Base-by-base conservation (phyloP, 2,113 vertebrate genomes). In the Dryoscopus gambensis region DNA sequence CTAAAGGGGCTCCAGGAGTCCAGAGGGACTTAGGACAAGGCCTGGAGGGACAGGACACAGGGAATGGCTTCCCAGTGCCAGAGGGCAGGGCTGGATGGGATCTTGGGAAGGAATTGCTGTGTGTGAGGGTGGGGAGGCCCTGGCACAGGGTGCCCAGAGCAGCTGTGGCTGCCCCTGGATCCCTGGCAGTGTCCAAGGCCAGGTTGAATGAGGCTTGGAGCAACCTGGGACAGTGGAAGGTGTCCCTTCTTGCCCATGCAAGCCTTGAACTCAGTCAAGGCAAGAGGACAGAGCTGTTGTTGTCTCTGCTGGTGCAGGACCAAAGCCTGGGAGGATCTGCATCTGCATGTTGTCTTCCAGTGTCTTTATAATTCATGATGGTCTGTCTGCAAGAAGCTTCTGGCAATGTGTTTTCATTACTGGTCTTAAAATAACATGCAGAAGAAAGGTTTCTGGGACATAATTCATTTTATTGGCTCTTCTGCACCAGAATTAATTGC, bases 401-500 rank as follows among this genome's bases (percentile, higher is more conserved):
- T 5, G 13, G 84, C 87, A 67, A 55, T 33, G 49, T 92, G 76
- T 69, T 89, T 91, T 76, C 11, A n/a, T 89, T 93, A 39, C 65
- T 74, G 69, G 53, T 69, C 75, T 93, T 76, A 91, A 94, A 96
- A 95, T 52, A 84, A 77, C 65, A 91, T 57, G 74, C 62, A 91
- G 87, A 93, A 78, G 53, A 67, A 96, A 96, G 84, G 84, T 89
- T 96, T 93, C 83, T 85, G 77, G 57, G 57, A 91, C 62, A 94
- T 91, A 91, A 96, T 84, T 96, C 22, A 78, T 89, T 95, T 93
- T 74, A 93, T 80, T 94, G 87, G 91, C 87, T 96, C 57, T 91
- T 94, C 84, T 94, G 70, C 63, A 82, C n/a, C 40, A 91, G 67
- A 95, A 94, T 94, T 96, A 95, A 97, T 85, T 96, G 82, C 81